A percentile compares a stretch with the other conserved stretches of the same genome.
These are phyloP conservation scores for Sorex maritimensis DNA, from an alignment of 2,797 vertebrate genomes.

Conservation along the genomic window DNA sequence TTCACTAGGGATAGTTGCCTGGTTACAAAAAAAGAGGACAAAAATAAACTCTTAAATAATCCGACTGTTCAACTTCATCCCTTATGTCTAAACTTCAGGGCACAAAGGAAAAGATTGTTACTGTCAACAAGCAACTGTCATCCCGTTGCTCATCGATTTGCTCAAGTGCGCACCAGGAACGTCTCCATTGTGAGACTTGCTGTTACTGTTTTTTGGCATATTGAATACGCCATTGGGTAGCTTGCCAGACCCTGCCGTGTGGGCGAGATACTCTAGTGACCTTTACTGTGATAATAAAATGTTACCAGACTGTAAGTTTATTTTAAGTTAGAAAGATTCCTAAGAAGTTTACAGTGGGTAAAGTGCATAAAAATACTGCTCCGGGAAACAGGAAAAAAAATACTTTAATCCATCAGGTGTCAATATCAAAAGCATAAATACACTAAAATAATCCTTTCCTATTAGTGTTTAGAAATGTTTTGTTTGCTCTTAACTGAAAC, in stretches of 20 bases:
- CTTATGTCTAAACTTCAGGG: not conserved
- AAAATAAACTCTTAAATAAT: conserved; percentile 50
- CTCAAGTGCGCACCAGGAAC: too few relatives aligned
- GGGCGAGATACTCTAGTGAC: too few relatives aligned
- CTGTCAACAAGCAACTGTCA: too few relatives aligned
- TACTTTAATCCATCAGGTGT: conserved; percentile 31
- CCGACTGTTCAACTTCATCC: conserved; percentile 21
- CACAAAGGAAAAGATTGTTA: too few relatives aligned
- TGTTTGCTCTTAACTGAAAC: conserved; percentile 43
- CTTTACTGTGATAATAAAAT: too few relatives aligned
- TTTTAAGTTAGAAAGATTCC: conserved; percentile 46
- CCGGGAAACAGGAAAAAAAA: conserved; percentile 3
- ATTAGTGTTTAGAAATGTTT: conserved; percentile 56
- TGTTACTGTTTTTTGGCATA: too few relatives aligned
- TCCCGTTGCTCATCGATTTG: too few relatives aligned
- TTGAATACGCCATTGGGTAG: too few relatives aligned
- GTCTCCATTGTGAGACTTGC: too few relatives aligned
- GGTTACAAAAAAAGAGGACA: not conserved
- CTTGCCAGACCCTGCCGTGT: too few relatives aligned
- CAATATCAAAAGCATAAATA: conserved; percentile 39
- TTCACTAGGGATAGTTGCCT: not conserved
- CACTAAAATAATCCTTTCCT: conserved; percentile 35
- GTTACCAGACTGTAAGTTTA: not conserved
- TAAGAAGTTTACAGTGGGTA: conserved; percentile 34
- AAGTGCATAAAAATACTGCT: conserved; percentile 23